Base-by-base conservation (phyloP, 2,797 vertebrate species). In the Alauda arvensis region DNA sequence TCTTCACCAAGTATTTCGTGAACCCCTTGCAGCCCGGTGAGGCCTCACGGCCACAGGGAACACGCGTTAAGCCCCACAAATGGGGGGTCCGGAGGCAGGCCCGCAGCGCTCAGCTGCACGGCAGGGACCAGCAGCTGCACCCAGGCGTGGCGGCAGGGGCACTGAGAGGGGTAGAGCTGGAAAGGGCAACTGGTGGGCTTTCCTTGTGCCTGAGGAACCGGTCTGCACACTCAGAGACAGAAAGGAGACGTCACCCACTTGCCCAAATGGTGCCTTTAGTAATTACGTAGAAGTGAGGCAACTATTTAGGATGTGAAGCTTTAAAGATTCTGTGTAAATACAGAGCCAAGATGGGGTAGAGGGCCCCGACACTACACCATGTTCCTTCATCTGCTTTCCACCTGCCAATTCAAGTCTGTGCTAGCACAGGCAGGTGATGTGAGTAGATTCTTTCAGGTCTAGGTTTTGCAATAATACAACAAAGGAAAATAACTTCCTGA, bases 1-100 rank as follows among this genome's bases (percentile, higher is more conserved):
- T 99, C 18, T 95, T 97, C 95, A 98, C 98, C 0, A 66, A 97
- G 88, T 98, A 98, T 92, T 94, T 90, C 76, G 95, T 99, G 83
- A 99, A 98, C 46, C 98, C 98, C 0, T 88, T 92, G 16, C 69
- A 1, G 1, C 82, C 25, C 42, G 82, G 93, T 92, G 34, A 94
- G 89, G 39, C 23, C 42, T 13, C 39, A 3, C 25, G n/a, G n/a
- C 4, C 40, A 13, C 52, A 0, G 23, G 11, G n/a, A 62, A 12
- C 21, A 1, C 51, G 15, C n/a, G 4, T 3, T 43, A n/a, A 52
- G 19, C 5, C 16, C 12, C 25, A n/a, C n/a, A n/a, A n/a, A n/a
- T 2, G 1, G 51, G 4, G 21, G 49, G 28, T 18, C 14, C 6
- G 1, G 18, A 16, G n/a, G 21, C 34, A 5, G 24, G 8, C 10